Base-by-base conservation (phyloP, 2,888 invertebrate species). In the Lepidochrysops patricia region DNA sequence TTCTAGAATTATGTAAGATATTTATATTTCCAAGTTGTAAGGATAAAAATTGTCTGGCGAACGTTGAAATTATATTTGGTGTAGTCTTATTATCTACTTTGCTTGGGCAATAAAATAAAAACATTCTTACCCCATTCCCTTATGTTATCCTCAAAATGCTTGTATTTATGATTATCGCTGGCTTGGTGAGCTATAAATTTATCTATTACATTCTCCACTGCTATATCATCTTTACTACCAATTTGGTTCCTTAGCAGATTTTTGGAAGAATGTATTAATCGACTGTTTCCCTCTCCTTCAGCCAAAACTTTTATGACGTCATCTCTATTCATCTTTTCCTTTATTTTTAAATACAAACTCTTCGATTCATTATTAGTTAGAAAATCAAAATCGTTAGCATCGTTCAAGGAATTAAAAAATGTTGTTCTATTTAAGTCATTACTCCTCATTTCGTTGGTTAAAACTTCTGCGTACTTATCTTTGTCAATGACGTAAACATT, bases 311-410 rank as follows among this genome's bases (percentile, higher is more conserved):
- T 70, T 7, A 83, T 32, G 2, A 87, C 70, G 59, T 88, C 87
- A 66, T 87, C 84, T 66, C 87, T 75, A 43, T 79, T 88, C 75
- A 88, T 77, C 60, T 75, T 84, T 57, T 83, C 76, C 66, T 88
- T 88, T 4, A 88, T 63, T 62, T 79, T 79, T 2, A 85, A 63
- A 66, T 82, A 87, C 48, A 88, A 65, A 64, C 70, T 83, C 61
- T 79, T 81, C 0, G 75, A 66, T 58, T 76, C 74, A 26, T 76
- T 71, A 1, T 69, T 65, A 0, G 66, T 60, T 5, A 82, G 56
- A 54, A 74, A 71, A 57, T 67, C 67, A 34, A 78, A 80, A 29
- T 76, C 67, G 37, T 88, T 85, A 19, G 76, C 72, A 62, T 84
- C 77, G 27, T 71, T 72, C 5, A 87, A 63, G 0, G 85, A 70